Percentiles rank a stretch among this genome's conserved stretches.
These are phyloP conservation scores for Toxotes lorentzi DNA, from an alignment of 2,797 vertebrate genomes.

Conservation along the genomic window DNA sequence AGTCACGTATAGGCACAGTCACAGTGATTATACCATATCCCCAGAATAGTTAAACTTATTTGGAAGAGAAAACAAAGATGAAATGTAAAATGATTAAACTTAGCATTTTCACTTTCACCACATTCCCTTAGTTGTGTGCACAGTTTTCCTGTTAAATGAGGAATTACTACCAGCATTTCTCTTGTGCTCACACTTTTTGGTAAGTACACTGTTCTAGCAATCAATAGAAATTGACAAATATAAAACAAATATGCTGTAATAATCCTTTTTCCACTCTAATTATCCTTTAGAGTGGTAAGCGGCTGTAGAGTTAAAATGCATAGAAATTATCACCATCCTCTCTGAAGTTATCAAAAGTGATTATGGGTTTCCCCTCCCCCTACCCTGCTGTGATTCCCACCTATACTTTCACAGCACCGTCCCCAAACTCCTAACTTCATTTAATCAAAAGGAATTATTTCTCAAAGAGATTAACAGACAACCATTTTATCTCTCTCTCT, in stretches of 20 bases:
- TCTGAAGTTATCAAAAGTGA: conserved; percentile 49
- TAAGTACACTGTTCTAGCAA: neutral
- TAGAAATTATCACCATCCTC: conserved; percentile 36
- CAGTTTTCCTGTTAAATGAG: neutral
- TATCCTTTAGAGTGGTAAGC: conserved; percentile 41
- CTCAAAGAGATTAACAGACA: conserved; percentile 72
- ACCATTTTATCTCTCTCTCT: conserved; percentile 54
- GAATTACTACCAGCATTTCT: neutral
- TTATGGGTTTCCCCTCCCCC: conserved; percentile 44
- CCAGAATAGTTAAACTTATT: neutral
- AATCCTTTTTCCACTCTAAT: conserved; percentile 15
- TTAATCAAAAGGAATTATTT: conserved; percentile 79
- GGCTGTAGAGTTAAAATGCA: conserved; percentile 26
- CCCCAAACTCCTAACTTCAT: conserved; percentile 63
- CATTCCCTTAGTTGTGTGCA: neutral
- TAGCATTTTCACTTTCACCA: neutral
- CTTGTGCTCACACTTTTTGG: neutral
- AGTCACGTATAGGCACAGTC: neutral
- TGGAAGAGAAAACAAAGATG: neutral
- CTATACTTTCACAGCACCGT: conserved; percentile 19
- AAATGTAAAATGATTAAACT: neutral
- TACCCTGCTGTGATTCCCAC: conserved; percentile 27
- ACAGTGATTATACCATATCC: neutral
- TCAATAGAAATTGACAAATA: conserved; percentile 3
- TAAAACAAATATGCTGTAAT: conserved; percentile 28